Percentiles rank a stretch among this genome's conserved stretches.
Conservation (phyloP, 1,140 invertebrate species). For the Panulirus ornatus region DNA sequence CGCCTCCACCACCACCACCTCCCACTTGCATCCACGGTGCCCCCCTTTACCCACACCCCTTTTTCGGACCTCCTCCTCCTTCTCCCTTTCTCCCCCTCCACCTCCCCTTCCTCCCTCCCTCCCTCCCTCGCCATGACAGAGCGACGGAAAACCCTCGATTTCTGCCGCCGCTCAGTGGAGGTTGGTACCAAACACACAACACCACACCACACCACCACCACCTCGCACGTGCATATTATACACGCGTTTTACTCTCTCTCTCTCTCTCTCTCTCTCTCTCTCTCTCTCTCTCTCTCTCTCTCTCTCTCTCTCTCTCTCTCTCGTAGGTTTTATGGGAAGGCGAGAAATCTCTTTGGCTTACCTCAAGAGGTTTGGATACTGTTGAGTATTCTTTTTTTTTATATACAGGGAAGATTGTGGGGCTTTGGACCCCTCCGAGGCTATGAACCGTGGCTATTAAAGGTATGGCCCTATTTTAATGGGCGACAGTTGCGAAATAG, state of each 20-base stretch:
- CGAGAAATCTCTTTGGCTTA: background rate
- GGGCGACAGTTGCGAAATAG: no score
- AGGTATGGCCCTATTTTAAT: background rate
- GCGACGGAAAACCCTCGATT: background rate
- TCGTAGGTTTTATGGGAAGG: no score
- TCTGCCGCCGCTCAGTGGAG: conserved; percentile 10
- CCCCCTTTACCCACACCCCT: background rate
- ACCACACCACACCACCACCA: no score
- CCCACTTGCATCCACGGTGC: background rate
- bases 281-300: no score
- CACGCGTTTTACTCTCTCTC: conserved; percentile 18
- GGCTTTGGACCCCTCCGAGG: background rate
- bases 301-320: no score
- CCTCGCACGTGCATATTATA: no score
- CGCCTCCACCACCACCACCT: background rate
- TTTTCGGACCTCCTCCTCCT: background rate
- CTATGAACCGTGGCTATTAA: background rate
- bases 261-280: conserved; percentile 1
- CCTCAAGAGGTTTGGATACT: background rate
- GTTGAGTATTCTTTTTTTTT: background rate
- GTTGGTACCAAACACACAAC: no score
- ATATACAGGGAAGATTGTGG: background rate
- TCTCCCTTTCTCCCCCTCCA: background rate
- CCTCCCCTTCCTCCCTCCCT: background rate
- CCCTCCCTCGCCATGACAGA: conserved; percentile 1